These are phyloP conservation scores for Sinocyclocheilus maitianheensis DNA, from an alignment of 2,113 vertebrate species.

Conservation along the genomic window DNA sequence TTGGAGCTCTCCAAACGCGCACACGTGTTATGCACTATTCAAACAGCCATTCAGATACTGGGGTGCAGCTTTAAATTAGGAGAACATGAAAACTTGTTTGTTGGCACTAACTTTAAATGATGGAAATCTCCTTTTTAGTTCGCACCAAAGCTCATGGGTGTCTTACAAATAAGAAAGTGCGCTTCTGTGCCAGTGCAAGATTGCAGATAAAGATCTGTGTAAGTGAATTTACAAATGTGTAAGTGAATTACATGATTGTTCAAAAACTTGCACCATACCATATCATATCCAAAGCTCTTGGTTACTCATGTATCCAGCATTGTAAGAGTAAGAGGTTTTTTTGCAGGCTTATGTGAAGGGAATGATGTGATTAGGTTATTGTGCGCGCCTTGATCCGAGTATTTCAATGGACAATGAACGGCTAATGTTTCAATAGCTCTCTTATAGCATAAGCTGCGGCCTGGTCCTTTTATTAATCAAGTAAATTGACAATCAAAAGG, in stretches of 20 bases:
- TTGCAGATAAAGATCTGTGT: not conserved
- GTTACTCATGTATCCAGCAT: not conserved
- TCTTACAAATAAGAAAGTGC: not conserved
- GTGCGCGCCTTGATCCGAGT: not conserved
- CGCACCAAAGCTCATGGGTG: not conserved
- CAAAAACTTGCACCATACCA: not conserved
- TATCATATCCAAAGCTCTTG: not conserved
- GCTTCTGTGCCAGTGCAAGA: not conserved
- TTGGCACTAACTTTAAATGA: not conserved
- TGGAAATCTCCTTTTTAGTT: not conserved
- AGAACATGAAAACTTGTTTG: not conserved
- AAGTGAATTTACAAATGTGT: not conserved
- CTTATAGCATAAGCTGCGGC: not conserved
- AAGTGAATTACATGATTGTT: not conserved
- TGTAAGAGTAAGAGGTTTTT: not conserved
- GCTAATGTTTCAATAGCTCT: not conserved
- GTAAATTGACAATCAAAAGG: not conserved
- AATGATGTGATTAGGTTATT: too few relatives aligned
- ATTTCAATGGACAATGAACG: not conserved
- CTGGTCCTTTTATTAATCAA: not conserved
- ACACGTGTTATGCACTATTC: constrained; percentile 26
- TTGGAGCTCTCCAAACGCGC: constrained; percentile 72
- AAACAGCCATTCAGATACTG: not conserved
- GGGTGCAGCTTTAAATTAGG: not conserved
- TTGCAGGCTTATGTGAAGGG: not conserved